phyloP scores from a whole-genome alignment of 1,140 invertebrate species.

The Colletes latitarsis region DNA sequence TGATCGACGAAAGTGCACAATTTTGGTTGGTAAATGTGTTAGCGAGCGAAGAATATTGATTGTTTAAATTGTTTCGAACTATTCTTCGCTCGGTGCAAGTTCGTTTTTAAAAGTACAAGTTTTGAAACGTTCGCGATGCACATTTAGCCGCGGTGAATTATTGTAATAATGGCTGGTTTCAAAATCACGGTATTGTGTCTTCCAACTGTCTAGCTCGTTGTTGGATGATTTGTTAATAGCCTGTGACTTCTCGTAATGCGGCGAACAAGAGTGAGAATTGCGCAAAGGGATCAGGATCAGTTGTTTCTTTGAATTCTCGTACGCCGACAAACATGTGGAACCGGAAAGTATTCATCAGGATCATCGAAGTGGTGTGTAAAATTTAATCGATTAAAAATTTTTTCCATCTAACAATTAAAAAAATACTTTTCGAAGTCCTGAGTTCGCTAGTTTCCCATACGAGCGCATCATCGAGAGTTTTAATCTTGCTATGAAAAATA shows the following conservation, averaged over 20 bases:
- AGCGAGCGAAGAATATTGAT: too few species aligned
- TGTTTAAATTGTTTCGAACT: too few species aligned
- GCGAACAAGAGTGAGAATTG: conserved; percentile 44
- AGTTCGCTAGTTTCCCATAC: too few species aligned
- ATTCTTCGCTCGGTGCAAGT: too few species aligned
- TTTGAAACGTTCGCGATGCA: not conserved
- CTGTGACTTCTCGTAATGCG: conserved; percentile 47
- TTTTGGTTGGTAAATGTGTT: not conserved
- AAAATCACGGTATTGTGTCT: conserved; percentile 7
- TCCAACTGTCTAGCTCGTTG: not conserved
- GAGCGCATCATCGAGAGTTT: too few species aligned
- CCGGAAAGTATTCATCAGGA: conserved; percentile 80
- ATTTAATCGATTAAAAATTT: not conserved
- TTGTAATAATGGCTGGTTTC: not conserved
- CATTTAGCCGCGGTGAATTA: not conserved
- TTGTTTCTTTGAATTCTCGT: conserved; percentile 38
- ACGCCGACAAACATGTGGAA: conserved; percentile 75
- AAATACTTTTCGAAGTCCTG: too few species aligned
- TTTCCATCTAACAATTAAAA: too few species aligned
- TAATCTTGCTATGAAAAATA: not conserved
- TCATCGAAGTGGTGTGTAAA: conserved; percentile 81
- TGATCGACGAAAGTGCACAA: not conserved
- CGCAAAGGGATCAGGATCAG: conserved; percentile 13
- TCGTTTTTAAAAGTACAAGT: not conserved
- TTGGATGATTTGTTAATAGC: conserved; percentile 39